phyloP scores from a whole-genome alignment of 2,888 invertebrate species.

The Lepidochitona cinerea region DNA sequence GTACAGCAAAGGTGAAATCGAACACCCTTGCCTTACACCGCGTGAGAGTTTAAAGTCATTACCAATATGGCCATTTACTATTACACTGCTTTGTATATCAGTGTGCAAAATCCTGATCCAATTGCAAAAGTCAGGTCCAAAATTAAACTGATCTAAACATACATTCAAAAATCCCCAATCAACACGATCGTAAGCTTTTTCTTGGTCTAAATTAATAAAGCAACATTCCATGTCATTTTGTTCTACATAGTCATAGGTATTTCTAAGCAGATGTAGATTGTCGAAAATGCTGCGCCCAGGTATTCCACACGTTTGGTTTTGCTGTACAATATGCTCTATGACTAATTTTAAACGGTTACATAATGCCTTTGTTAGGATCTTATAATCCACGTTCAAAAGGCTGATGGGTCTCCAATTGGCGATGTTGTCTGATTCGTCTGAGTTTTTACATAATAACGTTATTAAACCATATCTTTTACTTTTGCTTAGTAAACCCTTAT shows the following conservation, averaged over 20 bases:
- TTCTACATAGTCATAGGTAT: slow-evolving; percentile 35
- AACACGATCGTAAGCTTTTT: slow-evolving; percentile 43
- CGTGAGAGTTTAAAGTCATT: neutral
- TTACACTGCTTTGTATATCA: neutral
- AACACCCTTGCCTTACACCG: slow-evolving; percentile 4
- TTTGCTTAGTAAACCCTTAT: slow-evolving; percentile 14
- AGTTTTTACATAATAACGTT: slow-evolving; percentile 36
- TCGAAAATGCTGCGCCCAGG: slow-evolving; percentile 36
- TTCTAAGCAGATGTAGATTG: slow-evolving; percentile 33
- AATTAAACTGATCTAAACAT: slow-evolving; percentile 30
- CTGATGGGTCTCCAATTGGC: slow-evolving; percentile 41
- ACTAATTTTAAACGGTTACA: slow-evolving; percentile 27
- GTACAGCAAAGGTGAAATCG: neutral
- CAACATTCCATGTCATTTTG: slow-evolving; percentile 26
- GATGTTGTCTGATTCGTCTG: slow-evolving; percentile 20
- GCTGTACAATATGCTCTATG: slow-evolving; percentile 26
- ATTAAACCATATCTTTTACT: slow-evolving; percentile 21
- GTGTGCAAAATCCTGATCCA: slow-evolving; percentile 26
- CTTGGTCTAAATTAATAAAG: slow-evolving; percentile 41
- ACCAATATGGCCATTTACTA: neutral
- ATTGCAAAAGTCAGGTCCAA: slow-evolving; percentile 31
- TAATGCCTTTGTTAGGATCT: slow-evolving; percentile 36
- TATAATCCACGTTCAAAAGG: slow-evolving; percentile 37
- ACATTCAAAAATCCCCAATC: slow-evolving; percentile 33
- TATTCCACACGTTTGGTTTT: slow-evolving; percentile 37